phyloP scores from a whole-genome alignment of 2,888 invertebrate species.

The Amiota communis region DNA sequence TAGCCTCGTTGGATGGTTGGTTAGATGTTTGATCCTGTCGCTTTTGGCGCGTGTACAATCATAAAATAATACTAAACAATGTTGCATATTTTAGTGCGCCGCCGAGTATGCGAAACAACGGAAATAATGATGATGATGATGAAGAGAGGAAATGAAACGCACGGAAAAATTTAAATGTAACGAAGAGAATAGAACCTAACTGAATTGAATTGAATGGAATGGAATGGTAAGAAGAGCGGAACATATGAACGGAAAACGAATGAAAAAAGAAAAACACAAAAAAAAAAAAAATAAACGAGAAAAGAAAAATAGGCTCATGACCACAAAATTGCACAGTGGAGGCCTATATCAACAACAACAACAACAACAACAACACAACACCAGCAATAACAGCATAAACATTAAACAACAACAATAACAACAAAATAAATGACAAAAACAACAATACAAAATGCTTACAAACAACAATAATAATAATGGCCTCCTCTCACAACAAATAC shows the following conservation, averaged over 20 bases:
- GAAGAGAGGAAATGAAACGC: neutral
- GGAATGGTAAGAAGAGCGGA: neutral
- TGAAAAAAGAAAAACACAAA: neutral
- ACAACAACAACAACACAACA: neutral
- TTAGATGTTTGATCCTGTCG: neutral
- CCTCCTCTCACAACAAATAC: neutral
- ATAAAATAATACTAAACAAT: slow-evolving; percentile 31
- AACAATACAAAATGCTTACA: neutral
- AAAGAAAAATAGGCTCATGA: slow-evolving; percentile 48
- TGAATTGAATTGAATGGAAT: neutral
- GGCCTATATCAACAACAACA: slow-evolving; percentile 17
- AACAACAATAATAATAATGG: slow-evolving; percentile 21
- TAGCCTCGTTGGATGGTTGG: neutral
- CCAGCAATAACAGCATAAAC: neutral
- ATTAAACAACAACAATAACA: slow-evolving; percentile 19
- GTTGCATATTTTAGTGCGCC: slow-evolving; percentile 25
- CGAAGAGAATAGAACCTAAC: neutral
- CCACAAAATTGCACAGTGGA: slow-evolving; percentile 46
- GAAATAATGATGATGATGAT: too few relatives aligned
- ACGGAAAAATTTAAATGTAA: neutral
- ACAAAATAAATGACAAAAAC: slow-evolving; percentile 5
- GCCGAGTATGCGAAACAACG: too few relatives aligned
- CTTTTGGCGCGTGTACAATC: slow-evolving; percentile 25
- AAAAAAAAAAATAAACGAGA: neutral
- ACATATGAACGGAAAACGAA: neutral